These are phyloP conservation scores for Actinopyga echinites DNA, from an alignment of 53 echinoderm and acorn worm genomes.

Conservation along the genomic window DNA sequence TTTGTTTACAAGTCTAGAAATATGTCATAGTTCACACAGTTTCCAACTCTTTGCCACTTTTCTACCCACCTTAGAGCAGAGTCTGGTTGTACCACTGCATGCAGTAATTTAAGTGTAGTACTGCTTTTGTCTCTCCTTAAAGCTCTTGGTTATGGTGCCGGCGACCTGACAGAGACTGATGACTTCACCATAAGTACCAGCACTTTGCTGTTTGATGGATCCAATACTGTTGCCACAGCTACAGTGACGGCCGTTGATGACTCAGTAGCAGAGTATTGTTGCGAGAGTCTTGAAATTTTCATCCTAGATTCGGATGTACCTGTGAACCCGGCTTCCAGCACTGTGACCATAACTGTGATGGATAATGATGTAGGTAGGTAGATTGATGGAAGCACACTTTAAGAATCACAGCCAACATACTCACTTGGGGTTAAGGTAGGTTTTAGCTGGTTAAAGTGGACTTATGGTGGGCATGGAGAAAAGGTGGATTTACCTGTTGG, in stretches of 20 bases:
- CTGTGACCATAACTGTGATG: slow-evolving; percentile 6
- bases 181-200: slow-evolving; percentile 26
- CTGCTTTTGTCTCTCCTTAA: not conserved
- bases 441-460: too few species aligned
- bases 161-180: slow-evolving; percentile 6
- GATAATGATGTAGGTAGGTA: slow-evolving; percentile 25
- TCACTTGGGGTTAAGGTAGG: too few species aligned
- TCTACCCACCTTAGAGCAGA: too few species aligned
- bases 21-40: too few species aligned
- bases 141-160: slow-evolving; percentile 20
- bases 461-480: too few species aligned
- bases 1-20: too few species aligned
- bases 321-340: not conserved
- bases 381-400: too few species aligned
- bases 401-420: too few species aligned
- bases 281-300: slow-evolving; percentile 29
- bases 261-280: not conserved
- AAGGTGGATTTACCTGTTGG: too few species aligned
- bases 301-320: slow-evolving; percentile 12
- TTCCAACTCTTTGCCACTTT: too few species aligned
- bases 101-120: too few species aligned
- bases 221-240: slow-evolving; percentile 10
- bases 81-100: too few species aligned
- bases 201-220: slow-evolving; percentile 7
- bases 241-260: slow-evolving; percentile 38